Percentiles rank a stretch among this genome's conserved stretches.
Conservation (phyloP, 2,113 vertebrate species). For the Odocoileus hemionus region DNA sequence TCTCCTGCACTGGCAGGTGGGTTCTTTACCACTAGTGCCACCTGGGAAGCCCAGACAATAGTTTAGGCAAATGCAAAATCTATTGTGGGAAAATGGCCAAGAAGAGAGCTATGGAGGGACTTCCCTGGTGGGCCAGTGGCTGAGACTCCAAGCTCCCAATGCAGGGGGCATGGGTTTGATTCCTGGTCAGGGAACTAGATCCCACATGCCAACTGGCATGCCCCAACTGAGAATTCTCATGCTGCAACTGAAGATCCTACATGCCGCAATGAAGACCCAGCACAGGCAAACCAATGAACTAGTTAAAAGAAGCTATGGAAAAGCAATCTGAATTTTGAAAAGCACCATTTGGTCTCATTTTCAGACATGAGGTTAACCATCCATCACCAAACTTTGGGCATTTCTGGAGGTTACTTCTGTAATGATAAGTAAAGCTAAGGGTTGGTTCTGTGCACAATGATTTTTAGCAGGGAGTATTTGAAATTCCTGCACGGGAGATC, state of each 20-base stretch:
- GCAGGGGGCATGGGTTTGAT: neutral
- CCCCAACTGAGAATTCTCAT: neutral
- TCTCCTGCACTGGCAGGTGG: neutral
- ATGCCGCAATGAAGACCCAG: neutral
- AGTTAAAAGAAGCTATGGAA: neutral
- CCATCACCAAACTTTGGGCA: neutral
- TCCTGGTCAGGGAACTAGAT: neutral
- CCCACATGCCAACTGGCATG: neutral
- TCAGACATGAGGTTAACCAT: neutral
- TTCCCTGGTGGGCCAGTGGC: neutral
- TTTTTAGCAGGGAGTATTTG: neutral
- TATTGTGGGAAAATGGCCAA: neutral
- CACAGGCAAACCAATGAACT: neutral
- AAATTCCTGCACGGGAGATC: neutral
- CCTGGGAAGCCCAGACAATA: neutral
- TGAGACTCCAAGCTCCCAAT: neutral
- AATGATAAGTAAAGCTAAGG: neutral
- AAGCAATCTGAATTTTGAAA: neutral
- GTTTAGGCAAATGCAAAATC: neutral
- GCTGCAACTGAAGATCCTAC: neutral
- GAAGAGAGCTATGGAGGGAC: neutral
- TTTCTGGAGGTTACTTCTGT: neutral
- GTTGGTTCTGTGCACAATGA: neutral
- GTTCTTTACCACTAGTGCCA: neutral
- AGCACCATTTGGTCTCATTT: neutral